Evolutionary conservation across 2,113 vertebrate species (phyloP), one percentile per base, ranked within the genome.

Genomic region (Triplophysa siluroides): DNA sequence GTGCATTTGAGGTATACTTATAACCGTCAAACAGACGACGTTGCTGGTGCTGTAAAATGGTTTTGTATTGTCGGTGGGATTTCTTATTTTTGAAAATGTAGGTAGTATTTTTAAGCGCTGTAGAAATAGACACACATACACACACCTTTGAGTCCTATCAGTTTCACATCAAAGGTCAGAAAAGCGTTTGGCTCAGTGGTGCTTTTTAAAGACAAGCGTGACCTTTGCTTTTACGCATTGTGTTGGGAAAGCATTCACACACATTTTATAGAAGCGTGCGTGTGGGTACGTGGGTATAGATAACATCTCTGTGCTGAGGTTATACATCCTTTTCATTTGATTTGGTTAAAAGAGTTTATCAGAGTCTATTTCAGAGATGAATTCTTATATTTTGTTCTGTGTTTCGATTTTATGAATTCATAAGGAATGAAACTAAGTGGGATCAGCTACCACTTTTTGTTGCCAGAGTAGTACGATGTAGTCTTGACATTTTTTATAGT

Each of bases 201-300:
- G 0, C 16, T 54, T 70, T 54, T 68, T 71, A 54, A n/a, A 23
- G 65, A 67, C 10, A 45, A n/a, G 11, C 23, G 47, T 71, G 24
- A 71, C 68, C 24, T 71, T 54, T 71, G 47, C 68, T 54, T 71
- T 71, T n/a, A 71, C 52, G 16, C 9, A 54, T 50, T 21, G 10
- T 67, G 38, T 45, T 67, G 8, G 21, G 38, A 67, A 38, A 23
- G 24, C 16, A 56, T 56, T 29, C 29, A 10, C 1, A 11, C 47
- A 29, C 47, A 71, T n/a, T 29, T 71, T 11, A 70, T n/a, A 12
- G 47, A 52, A 29, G 1, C 33, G 8, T 19, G 47, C 10, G 47
- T 71, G 50, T 54, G 14, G 14, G 14, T 19, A 38, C 33, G 33
- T 38, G 33, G 33, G 33, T 38, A 38, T 7, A 7, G 33, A 7